Base-by-base conservation (phyloP, 2,888 invertebrate species). In the Athalia rosae region DNA sequence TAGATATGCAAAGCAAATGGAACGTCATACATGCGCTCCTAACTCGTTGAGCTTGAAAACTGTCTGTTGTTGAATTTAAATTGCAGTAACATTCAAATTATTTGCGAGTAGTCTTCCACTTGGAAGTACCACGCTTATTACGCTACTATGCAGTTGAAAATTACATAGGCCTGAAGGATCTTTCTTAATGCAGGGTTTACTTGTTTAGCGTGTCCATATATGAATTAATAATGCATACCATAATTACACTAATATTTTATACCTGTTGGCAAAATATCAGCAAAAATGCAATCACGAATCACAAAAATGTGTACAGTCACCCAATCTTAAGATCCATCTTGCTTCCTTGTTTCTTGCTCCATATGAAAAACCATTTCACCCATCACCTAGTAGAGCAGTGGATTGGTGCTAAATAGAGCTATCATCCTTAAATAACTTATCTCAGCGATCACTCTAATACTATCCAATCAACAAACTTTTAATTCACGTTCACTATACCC, bases 321-420 rank as follows among this genome's bases (percentile, higher is more conserved):
- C 77, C 77, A 71, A 62, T 77, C 77, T 77, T 77, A 74, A 61
- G n/a, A 62, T 71, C 48, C 62, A 62, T 71, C 43, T 71, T 28
- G 73, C 77, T 61, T 74, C 74, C 74, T 74, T 61, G 48, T 74
- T 62, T 59, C 74, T 74, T 71, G 71, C 63, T 77, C 71, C 71
- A 61, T 67, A 77, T 77, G 48, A 9, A 28, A 9, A 67, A 63
- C 56, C 41, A 47, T 61, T 61, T 77, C 61, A 62, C 63, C 56
- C 69, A 73, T 77, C 77, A 62, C 62, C 71, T 71, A 77, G 77
- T 77, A 77, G 77, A 71, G 71, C 77, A 77, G 50, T 73, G 77
- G 71, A 77, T 73, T 77, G 77, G 77, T 77, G 77, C 77, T 61
- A 69, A 47, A 62, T 67, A 77, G 77, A 56, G 69, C 71, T 77